Base-by-base conservation (phyloP, 2,797 vertebrate species). In the Sciurus vulgaris region DNA sequence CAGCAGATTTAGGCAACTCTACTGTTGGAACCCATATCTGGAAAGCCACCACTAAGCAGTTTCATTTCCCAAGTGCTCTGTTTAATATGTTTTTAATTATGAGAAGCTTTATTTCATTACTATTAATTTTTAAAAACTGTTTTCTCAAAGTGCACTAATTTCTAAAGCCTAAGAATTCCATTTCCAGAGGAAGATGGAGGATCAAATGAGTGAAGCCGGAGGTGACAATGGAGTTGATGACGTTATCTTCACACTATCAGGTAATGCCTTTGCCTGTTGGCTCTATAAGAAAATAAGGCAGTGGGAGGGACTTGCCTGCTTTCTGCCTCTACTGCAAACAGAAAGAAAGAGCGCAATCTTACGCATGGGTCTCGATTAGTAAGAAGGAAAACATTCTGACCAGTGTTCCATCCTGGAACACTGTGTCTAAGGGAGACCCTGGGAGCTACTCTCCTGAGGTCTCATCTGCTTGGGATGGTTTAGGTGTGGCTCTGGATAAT, bases 71-170 rank as follows among this genome's bases (percentile, higher is more conserved):
- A 82, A 72, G 18, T 33, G 56, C 77, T 74, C 93, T 85, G n/a
- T 51, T 87, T 95, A 84, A 73, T 67, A n/a, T 86, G 67, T 72
- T 96, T 91, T 96, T 92, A 86, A 78, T 89, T 82, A 73, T 51
- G 49, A 78, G 24, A 85, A 74, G 18, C 30, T 91, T 95, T 82
- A 83, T 94, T 95, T 93, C 74, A 85, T 92, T 95, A 93, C 15
- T 73, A 91, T 78, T 73, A 33, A 51, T 33, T 89, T 93, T 74
- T 17, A 49, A 65, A 89, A 82, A 49, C 15, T 67, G 30, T 74
- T 76, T 84, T 84, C 15, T 67, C 77, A 18, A 95, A 87, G 61
- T 56, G 24, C 30, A 77, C 28, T 85, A 41, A 69, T 85, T 96
- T 33, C 13, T 72, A 35, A 88, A 91, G 44, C n/a, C 44, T 61